These are phyloP conservation scores for Brachyptera risi DNA, from an alignment of 2,888 invertebrate genomes.

Conservation along the genomic window DNA sequence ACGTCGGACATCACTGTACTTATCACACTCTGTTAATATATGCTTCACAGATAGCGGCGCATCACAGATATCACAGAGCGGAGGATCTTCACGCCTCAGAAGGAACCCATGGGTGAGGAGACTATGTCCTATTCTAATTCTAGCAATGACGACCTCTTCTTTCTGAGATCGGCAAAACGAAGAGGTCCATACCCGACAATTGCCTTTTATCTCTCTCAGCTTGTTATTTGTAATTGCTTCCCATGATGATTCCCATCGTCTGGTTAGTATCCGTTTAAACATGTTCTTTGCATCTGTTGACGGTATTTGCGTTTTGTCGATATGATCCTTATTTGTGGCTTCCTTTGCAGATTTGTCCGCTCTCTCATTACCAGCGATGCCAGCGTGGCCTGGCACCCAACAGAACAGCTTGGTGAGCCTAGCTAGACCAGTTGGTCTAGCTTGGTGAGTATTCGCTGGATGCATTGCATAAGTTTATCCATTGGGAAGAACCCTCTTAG, in stretches of 20 bases:
- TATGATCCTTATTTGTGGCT: not conserved
- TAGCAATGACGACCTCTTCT: not conserved
- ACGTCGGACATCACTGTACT: not conserved
- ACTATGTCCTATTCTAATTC: not conserved
- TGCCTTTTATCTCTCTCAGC: not conserved
- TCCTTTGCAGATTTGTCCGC: not conserved
- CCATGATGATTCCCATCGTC: not conserved
- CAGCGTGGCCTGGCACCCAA: conserved; percentile 11
- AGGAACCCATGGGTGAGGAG: not conserved
- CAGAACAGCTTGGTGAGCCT: too few species aligned
- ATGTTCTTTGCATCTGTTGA: not conserved
- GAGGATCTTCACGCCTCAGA: not conserved
- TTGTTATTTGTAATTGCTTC: not conserved
- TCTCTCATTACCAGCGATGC: not conserved
- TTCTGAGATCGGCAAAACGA: not conserved
- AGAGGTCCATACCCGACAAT: not conserved
- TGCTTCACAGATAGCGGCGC: not conserved
- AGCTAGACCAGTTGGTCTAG: too few species aligned
- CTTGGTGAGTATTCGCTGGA: not conserved
- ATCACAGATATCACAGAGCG: not conserved
- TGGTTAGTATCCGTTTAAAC: not conserved
- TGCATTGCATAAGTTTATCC: not conserved
- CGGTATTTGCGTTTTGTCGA: not conserved
- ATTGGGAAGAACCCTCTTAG: not conserved
- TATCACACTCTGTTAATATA: not conserved